Evolutionary conservation across 2,888 invertebrate species (phyloP), one percentile per base, ranked within the genome.

Genomic region (Apoderus coryli): DNA sequence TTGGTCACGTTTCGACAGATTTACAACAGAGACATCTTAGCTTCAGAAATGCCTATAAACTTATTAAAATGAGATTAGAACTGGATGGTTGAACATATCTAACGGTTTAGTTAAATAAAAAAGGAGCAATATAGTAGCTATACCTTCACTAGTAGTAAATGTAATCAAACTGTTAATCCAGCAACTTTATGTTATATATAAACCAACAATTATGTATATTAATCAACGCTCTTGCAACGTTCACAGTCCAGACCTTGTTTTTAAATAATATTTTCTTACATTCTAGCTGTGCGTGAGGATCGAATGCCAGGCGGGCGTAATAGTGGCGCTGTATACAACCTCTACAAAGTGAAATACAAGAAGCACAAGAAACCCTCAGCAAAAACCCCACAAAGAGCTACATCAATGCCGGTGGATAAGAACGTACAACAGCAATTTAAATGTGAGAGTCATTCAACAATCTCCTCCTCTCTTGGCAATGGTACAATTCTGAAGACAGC

Each of bases 301-400:
- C 72, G 96, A 49, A 98, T 96, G 95, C 96, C 96, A n/a, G 96
- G 96, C 22, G 96, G 96, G 31, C 72, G 96, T 34, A 98, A 96
- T 64, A 95, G 93, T 47, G 93, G 93, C 43, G 95, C 95, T 41
- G 95, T 98, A 38, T 98, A 96, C 62, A 96, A 95, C 62, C 70
- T 95, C 49, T 96, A 96, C 67, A 96, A 96, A 76, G 90, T 93
- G 29, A 93, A 92, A 67, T 95, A 95, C 65, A 92, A 90, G 65
- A 95, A 93, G 62, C 88, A 92, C 67, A 89, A 89, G 72, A 84
- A 89, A 60, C 71, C 73, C 41, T 6, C 39, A 56, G 59, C 36
- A 50, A 19, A 57, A 33, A 59, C 56, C 36, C 36, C 50, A 55
- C 46, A 52, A 54, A 33, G 40, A 33, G 30, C 38, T 10, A 10